Evolutionary conservation across 1,140 invertebrate genomes (phyloP), one percentile per base, ranked within the genome.

Genomic region (Tyrophagus putrescentiae): DNA sequence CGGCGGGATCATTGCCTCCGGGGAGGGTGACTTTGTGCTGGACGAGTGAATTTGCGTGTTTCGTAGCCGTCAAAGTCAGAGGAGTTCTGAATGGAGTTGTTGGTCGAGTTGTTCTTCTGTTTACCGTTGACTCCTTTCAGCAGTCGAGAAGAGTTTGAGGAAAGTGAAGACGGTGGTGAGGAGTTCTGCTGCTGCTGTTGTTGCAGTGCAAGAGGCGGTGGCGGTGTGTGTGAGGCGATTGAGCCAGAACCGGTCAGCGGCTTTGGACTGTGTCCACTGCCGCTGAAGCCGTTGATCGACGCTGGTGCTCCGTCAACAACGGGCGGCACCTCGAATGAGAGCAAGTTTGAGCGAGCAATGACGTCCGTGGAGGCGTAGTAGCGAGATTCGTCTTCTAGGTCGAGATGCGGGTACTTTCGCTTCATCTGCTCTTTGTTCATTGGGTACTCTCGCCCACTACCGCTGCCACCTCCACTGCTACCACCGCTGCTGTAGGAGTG

Each of bases 341-440:
- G n/a, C 7, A 54, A 32, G 23, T 54, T 54, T 23, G 52, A 54
- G 2, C 56, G 56, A 11, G 6, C 42, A 1, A 57, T 23, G 1
- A 57, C 56, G 44, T 57, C 56, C 13, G 56, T 41, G 11, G 56
- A 57, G 11, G 56, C 56, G 31, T 57, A 57, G 32, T 57, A 57
- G 13, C 56, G 32, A 39, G 56, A 23, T 23, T 57, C 44, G n/a
- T n/a, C n/a, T n/a, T n/a, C n/a, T n/a, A n/a, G n/a, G n/a, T n/a
- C n/a, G n/a, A n/a, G n/a, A n/a, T n/a, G n/a, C n/a, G n/a, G n/a
- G n/a, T n/a, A n/a, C n/a, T n/a, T n/a, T n/a, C n/a, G n/a, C n/a
- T n/a, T n/a, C n/a, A n/a, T n/a, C n/a, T n/a, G n/a, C n/a, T n/a
- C n/a, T n/a, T n/a, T n/a, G n/a, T n/a, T n/a, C n/a, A n/a, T n/a